Evolutionary conservation across 2,113 vertebrate genomes (phyloP), one percentile per base, ranked within the genome.

Genomic region (Dromiciops gliroides): DNA sequence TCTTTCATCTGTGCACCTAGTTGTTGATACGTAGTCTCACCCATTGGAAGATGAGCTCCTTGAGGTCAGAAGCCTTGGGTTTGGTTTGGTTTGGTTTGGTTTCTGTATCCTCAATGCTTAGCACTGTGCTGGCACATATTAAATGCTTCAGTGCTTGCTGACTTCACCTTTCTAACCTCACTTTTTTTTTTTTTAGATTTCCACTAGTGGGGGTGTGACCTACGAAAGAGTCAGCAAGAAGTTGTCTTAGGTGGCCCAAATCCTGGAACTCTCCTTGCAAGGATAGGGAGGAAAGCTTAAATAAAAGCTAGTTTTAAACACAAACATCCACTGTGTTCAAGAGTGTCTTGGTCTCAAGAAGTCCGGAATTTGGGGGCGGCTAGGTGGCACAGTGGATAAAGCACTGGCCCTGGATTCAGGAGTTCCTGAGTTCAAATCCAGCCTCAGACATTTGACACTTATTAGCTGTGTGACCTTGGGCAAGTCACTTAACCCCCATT

Each of bases 141-240:
- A 67, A 67, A 67, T 83, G 67, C 19, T 83, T 8, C 22, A 83
- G 44, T 83, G n/a, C n/a, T 23, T 83, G 60, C 48, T 96, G 75
- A 96, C 47, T 19, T 14, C 25, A 2, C 89, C 31, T 52, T 94
- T 56, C 93, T 2, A 89, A 26, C 25, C 37, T 75, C 44, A 83
- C 19, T 83, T 83, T 0, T 51, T 91, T 96, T 92, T 95, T 98
- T 93, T 95, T 98, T 97, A 99, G 99, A 97, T 94, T 94, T 99
- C 98, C 92, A 96, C 97, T 89, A 44, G 92, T 12, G 93, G 96
- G 49, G 98, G 97, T 8, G 98, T 99, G 96, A 98, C 98, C 92
- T 99, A 99, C n/a, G 99, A 98, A 56, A 98, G 99, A 48, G 97
- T 98, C 49, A 99, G 98, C 98, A 99, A 98, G 97, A 99, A 95